Percentiles rank a stretch among this genome's conserved stretches.
These are phyloP conservation scores for Coregonus ussuriensis DNA, from an alignment of 2,797 vertebrate genomes.

Conservation along the genomic window DNA sequence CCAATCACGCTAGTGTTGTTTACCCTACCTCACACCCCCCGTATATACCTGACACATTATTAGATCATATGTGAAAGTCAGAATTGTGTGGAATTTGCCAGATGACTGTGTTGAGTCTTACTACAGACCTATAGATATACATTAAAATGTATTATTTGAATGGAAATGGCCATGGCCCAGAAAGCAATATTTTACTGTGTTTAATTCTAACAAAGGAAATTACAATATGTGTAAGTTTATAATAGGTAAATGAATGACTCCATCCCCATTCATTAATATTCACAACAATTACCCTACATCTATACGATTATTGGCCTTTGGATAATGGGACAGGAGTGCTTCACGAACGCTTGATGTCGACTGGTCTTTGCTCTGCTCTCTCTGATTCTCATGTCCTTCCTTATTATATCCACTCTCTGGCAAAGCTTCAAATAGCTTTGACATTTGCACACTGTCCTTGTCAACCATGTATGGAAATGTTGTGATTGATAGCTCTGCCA, in stretches of 20 bases:
- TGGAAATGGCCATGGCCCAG: not conserved
- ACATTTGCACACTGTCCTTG: constrained; percentile 1
- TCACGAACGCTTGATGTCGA: not conserved
- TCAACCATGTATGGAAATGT: not conserved
- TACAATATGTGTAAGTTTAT: too few species aligned
- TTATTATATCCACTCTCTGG: not conserved
- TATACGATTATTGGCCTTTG: not conserved
- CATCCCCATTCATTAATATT: not conserved
- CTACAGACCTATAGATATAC: not conserved
- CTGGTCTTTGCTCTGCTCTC: not conserved
- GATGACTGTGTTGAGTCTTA: not conserved
- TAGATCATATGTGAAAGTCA: not conserved
- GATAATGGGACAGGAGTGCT: not conserved
- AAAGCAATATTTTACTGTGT: not conserved
- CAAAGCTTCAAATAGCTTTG: not conserved
- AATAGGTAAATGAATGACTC: not conserved
- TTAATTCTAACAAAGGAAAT: too few species aligned
- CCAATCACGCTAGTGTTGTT: not conserved
- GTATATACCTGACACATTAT: not conserved
- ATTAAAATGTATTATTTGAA: too few species aligned
- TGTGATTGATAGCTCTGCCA: not conserved
- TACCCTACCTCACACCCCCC: not conserved
- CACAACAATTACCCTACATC: not conserved
- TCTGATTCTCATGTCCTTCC: not conserved
- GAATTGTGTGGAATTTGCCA: not conserved